Evolutionary conservation across 2,888 invertebrate genomes (phyloP).

Genomic region (Actias luna): DNA sequence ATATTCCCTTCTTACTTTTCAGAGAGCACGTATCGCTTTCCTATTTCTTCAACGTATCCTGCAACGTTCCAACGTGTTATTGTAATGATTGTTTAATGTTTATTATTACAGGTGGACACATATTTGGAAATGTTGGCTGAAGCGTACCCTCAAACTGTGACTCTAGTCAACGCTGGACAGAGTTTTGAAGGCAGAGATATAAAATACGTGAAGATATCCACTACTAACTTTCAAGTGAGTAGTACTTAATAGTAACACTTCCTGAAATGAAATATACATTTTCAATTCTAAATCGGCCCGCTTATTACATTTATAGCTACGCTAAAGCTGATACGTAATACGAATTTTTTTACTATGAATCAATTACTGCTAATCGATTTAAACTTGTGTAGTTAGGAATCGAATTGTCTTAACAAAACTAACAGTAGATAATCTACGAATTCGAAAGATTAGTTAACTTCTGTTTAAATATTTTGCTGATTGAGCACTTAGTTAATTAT

Average conservation of each 20-base stretch:
- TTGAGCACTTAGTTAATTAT: neutral
- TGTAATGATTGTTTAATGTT: neutral
- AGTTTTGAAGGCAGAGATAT: constrained; percentile 80
- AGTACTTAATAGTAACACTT: neutral
- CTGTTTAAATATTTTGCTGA: neutral
- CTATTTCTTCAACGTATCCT: no score
- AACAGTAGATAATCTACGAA: neutral
- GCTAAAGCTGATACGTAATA: no score
- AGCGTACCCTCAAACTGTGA: constrained; percentile 47
- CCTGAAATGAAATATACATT: neutral
- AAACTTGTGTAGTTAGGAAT: neutral
- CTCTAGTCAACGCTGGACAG: constrained; percentile 68
- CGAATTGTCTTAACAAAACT: neutral
- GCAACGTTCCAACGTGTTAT: no score
- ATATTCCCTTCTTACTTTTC: no score
- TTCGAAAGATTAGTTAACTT: neutral
- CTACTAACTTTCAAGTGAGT: constrained; percentile 53
- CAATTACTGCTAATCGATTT: no score
- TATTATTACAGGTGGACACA: constrained; percentile 42
- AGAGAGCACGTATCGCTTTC: no score
- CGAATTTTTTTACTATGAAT: no score
- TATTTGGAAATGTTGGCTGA: constrained; percentile 52
- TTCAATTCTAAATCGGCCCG: no score
- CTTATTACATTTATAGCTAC: no score
- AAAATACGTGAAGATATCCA: constrained; percentile 80